Conservation (phyloP, 2,113 vertebrate genomes). For the Daphoenositta chrysoptera region DNA sequence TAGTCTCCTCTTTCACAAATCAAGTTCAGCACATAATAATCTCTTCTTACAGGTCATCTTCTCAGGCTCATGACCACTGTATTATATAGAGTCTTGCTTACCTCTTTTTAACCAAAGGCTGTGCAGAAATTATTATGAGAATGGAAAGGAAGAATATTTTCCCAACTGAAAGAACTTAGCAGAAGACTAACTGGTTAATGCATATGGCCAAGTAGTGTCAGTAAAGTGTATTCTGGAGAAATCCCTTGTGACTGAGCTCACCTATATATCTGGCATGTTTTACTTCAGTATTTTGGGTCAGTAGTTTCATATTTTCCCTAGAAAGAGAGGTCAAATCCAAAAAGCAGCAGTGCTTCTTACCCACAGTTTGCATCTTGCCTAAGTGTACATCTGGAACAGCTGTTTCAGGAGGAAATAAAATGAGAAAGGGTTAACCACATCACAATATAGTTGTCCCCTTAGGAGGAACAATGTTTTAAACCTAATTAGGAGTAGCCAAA, state of each 20-base stretch:
- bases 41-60: not conserved
- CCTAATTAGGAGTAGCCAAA: not conserved
- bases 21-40: not conserved
- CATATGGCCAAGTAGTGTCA: not conserved
- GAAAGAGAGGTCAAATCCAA: not conserved
- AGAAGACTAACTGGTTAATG: not conserved
- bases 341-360: not conserved
- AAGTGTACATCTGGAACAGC: not conserved
- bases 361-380: not conserved
- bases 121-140: not conserved
- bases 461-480: not conserved
- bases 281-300: not conserved
- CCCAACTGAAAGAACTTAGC: not conserved
- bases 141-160: not conserved
- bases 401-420: not conserved
- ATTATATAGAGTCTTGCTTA: not conserved
- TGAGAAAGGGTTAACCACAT: not conserved
- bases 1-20: not conserved
- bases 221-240: not conserved
- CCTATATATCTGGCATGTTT: not conserved
- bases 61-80: not conserved
- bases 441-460: not conserved
- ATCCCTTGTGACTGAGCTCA: not conserved
- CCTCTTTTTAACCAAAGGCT: not conserved
- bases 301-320: not conserved